Base-by-base conservation (phyloP, 2,888 invertebrate species). In the Hirtodrosophila cameraria region DNA sequence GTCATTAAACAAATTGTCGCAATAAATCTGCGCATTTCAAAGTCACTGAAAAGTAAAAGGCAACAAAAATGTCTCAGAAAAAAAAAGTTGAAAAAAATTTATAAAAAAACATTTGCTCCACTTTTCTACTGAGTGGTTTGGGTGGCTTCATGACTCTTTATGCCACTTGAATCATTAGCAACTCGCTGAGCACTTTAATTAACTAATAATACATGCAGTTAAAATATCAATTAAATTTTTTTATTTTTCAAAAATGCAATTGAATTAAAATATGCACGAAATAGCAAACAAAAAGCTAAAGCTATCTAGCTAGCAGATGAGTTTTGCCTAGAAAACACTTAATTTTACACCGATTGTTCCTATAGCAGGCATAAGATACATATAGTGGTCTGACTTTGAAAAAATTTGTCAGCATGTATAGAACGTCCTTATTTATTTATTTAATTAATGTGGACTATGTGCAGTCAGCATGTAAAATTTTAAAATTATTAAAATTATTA, bases 1-100 rank as follows among this genome's bases (percentile, higher is more conserved):
- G 85, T 86, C 87, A 86, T 86, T 88, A 76, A 84, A 82, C 78
- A 86, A 86, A 86, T 88, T 86, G 86, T 86, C 82, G 85, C 86
- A 76, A 86, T 88, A 86, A 86, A 88, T 86, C 88, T 84, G 80
- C 75, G 75, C 70, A 78, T 84, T 83, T 86, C 75, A 78, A 84
- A 84, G 78, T 84, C 78, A 77, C 31, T 76, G 65, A 50, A 75
- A 81, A 84, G 86, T 75, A 69, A 75, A 66, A 66, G 64, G 64
- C 70, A 63, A 50, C 50, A 65, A 45, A 61, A 46, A n/a, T n/a
- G n/a, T 49, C 45, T 33, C 43, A 58, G 50, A 61, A 55, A 36
- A 69, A 53, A 60, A 49, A 41, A 28, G 23, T 31, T n/a, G 11
- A 25, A 27, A n/a, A 27, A 2, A n/a, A n/a, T n/a, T n/a, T n/a